phyloP scores from a whole-genome alignment of 2,113 vertebrate species.

The Alexandromys fortis region DNA sequence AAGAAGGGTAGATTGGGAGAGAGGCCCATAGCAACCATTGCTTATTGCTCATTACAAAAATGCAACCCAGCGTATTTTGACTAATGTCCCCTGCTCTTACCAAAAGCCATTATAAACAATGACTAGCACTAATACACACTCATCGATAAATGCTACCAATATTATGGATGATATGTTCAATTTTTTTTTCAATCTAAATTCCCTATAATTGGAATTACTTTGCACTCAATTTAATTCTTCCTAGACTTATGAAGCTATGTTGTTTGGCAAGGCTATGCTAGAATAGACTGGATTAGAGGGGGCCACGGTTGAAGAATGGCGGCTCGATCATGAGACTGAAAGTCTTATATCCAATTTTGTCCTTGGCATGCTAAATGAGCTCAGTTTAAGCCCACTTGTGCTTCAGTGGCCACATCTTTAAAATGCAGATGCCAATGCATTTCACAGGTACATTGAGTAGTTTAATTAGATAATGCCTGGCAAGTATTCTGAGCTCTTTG shows the following conservation, averaged over 20 bases:
- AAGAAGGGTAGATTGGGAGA: slow-evolving; percentile 16
- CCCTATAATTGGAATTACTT: slow-evolving; percentile 66
- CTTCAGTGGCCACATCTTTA: slow-evolving; percentile 74
- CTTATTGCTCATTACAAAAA: slow-evolving; percentile 7
- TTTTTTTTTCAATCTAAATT: slow-evolving; percentile 51
- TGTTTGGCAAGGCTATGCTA: slow-evolving; percentile 69
- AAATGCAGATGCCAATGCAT: slow-evolving; percentile 66
- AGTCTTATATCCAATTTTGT: slow-evolving; percentile 72
- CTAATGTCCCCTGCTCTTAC: not conserved
- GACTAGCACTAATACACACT: slow-evolving; percentile 25
- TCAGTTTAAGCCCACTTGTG: slow-evolving; percentile 75
- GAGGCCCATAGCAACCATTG: not conserved
- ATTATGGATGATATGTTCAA: slow-evolving; percentile 36
- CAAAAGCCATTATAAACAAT: slow-evolving; percentile 25
- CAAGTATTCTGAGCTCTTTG: slow-evolving; percentile 64
- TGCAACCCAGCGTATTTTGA: slow-evolving; percentile 4
- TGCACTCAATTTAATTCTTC: slow-evolving; percentile 68
- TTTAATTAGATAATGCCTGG: slow-evolving; percentile 75
- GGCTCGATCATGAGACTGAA: slow-evolving; percentile 59
- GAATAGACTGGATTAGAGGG: slow-evolving; percentile 67
- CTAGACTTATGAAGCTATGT: slow-evolving; percentile 62
- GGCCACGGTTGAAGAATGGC: slow-evolving; percentile 61
- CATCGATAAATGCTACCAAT: slow-evolving; percentile 44
- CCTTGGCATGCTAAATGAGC: slow-evolving; percentile 71
- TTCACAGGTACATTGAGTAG: slow-evolving; percentile 73